A percentile compares a stretch with the other conserved stretches of the same genome.
Conservation (phyloP, 1,140 invertebrate species). For the Macrosteles quadrilineatus region DNA sequence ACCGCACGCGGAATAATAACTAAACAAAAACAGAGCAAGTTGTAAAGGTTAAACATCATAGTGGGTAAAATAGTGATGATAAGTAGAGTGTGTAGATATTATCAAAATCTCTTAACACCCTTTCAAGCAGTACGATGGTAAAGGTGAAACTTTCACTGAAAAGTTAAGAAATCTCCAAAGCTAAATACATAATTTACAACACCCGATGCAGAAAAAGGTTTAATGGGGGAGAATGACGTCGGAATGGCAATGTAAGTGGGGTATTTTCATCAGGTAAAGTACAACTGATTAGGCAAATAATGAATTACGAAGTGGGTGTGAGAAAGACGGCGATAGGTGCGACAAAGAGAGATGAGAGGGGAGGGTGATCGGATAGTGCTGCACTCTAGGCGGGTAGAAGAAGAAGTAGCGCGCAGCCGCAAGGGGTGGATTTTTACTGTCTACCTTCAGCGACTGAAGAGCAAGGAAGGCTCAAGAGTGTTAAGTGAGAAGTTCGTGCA, state of each 20-base stretch:
- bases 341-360: neutral
- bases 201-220: too few relatives aligned
- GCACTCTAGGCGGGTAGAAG: neutral
- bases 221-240: too few relatives aligned
- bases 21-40: too few relatives aligned
- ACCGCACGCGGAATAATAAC: too few relatives aligned
- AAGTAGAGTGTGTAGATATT: too few relatives aligned
- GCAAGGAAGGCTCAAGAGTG: neutral
- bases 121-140: too few relatives aligned
- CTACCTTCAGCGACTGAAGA: neutral
- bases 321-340: neutral
- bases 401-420: neutral
- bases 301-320: conserved; percentile 15
- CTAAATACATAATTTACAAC: too few relatives aligned
- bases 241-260: conserved; percentile 14
- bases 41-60: too few relatives aligned
- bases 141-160: too few relatives aligned
- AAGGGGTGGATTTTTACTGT: neutral
- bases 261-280: conserved; percentile 20
- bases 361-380: neutral
- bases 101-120: too few relatives aligned
- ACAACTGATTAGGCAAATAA: conserved; percentile 20
- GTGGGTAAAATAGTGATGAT: too few relatives aligned
- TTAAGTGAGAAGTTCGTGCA: neutral
- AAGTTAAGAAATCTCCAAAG: too few relatives aligned